A percentile compares a stretch with the other conserved stretches of the same genome.
Evolutionary conservation across 2,888 invertebrate species (phyloP).

Genomic region (Aleiodes alternator): DNA sequence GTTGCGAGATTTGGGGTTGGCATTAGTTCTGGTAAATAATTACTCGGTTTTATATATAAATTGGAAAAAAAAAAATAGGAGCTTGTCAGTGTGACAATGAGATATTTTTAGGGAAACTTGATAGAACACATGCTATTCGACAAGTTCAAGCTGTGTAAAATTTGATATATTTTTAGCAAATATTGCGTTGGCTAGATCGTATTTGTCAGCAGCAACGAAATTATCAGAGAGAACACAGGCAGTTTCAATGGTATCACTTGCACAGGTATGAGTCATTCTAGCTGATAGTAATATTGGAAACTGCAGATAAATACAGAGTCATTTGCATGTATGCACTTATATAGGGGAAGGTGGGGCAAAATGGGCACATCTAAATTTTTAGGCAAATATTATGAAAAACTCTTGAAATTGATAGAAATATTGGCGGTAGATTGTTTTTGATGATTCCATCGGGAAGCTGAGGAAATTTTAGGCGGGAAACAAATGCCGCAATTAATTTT

Average conservation of each 20-base stretch:
- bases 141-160: conserved; percentile 11
- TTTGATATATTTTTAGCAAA: conserved; percentile 79
- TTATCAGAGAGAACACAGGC: conserved; percentile 87
- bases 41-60: conserved; percentile 35
- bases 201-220: conserved; percentile 90
- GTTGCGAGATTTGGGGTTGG: conserved; percentile 87
- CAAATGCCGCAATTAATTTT: too few species aligned
- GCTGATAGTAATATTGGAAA: background rate
- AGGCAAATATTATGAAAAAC: too few species aligned
- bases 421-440: too few species aligned
- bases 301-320: background rate
- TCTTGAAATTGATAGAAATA: too few species aligned
- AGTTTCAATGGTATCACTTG: conserved; percentile 88
- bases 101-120: background rate
- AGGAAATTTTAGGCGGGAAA: too few species aligned
- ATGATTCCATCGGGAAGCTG: too few species aligned
- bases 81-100: conserved; percentile 8
- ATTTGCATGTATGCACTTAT: background rate
- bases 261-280: conserved; percentile 77
- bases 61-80: conserved; percentile 10
- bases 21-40: conserved; percentile 84
- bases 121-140: background rate
- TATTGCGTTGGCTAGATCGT: conserved; percentile 89
- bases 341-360: too few species aligned
- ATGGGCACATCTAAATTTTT: too few species aligned